Base-by-base conservation (phyloP, 2,797 vertebrate species). In the Tamandua tetradactyla region DNA sequence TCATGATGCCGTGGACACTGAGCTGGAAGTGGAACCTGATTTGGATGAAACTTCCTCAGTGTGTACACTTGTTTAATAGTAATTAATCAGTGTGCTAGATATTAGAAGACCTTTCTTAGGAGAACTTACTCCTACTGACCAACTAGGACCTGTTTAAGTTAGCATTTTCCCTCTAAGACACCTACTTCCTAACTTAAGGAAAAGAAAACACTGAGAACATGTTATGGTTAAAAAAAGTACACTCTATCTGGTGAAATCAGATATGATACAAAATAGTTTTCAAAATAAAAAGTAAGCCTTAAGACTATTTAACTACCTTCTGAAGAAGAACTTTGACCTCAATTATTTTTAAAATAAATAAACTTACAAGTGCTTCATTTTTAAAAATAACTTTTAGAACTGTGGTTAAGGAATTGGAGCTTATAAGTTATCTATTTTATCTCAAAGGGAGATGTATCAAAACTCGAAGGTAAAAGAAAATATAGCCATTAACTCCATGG, bases 291-390 rank as follows among this genome's bases (percentile, higher is more conserved):
- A 69, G 30, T 0, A 84, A 20, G 71, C 3, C n/a, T 35, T 74
- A 79, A 79, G 25, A 71, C 1, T 79, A 61, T 49, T 81, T 59
- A 49, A 94, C 49, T 93, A 20, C 25, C 40, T 87, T 84, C 17
- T 52, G 32, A 92, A 74, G 81, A 86, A 40, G n/a, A 87, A 80
- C 79, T 27, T 83, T 93, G 17, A 93, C 32, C 37, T 91, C 3
- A 87, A 25, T 84, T 69, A 72, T 62, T 87, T 72, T 89, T 89
- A 64, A 94, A 92, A 47, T 83, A 91, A 94, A 80, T 82, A 22
- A 76, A 84, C 12, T 40, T 87, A 85, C 52, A 78, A 32, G 7
- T 71, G 37, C 57, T 95, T 87, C 25, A 4, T 62, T 80, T 93
- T 40, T 27, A 66, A 92, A 66, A 83, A 23, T 40, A 95, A 68